A percentile compares a stretch with the other conserved stretches of the same genome.
Evolutionary conservation across 2,113 vertebrate genomes (phyloP).

Genomic region (Falcunculus frontatus): DNA sequence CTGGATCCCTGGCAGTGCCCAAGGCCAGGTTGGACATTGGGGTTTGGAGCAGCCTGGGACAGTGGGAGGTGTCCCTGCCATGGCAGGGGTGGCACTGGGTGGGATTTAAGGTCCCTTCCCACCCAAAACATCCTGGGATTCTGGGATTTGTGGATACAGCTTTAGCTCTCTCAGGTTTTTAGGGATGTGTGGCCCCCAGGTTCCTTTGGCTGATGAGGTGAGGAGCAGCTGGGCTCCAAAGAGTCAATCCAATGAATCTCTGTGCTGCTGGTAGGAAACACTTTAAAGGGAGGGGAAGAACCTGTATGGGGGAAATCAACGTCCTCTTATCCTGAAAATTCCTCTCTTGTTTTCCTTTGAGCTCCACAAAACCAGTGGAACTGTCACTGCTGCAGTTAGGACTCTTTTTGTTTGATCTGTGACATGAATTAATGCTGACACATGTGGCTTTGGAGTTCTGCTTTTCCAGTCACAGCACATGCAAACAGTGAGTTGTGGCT

Average conservation of each 20-base stretch:
- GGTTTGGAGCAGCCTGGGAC: background rate
- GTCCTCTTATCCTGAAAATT: background rate
- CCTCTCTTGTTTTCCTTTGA: background rate
- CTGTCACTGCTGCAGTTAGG: background rate
- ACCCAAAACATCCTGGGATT: background rate
- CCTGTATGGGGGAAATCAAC: background rate
- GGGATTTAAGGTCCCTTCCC: background rate
- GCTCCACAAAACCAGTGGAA: background rate
- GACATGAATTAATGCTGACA: background rate
- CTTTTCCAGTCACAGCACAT: background rate
- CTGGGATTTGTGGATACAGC: background rate
- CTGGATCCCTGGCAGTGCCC: background rate
- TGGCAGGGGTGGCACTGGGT: fast-evolving
- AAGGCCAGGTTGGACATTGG: background rate
- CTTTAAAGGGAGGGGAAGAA: background rate
- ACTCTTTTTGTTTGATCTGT: background rate
- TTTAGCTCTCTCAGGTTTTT: background rate
- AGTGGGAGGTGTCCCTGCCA: background rate
- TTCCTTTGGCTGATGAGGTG: background rate
- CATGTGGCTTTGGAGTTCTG: background rate
- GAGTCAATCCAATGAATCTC: background rate
- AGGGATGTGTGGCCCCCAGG: background rate
- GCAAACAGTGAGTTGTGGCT: background rate
- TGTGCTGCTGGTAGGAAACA: background rate
- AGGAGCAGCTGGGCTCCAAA: background rate